Conservation (phyloP, 1,140 invertebrate species). For the Hypothenemus hampei region DNA sequence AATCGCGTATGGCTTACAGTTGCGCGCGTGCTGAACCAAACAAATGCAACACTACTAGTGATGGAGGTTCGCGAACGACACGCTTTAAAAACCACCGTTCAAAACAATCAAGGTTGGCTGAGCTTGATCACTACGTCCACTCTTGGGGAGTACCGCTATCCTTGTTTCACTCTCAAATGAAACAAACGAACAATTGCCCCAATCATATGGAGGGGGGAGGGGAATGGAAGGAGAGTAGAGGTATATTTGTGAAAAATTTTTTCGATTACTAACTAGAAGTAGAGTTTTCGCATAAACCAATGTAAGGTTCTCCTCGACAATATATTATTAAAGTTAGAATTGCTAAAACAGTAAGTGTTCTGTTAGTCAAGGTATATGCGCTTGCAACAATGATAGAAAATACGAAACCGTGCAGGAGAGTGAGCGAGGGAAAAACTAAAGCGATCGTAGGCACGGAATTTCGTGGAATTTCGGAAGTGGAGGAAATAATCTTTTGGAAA, state of each 20-base stretch:
- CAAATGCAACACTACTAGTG: conserved; percentile 22
- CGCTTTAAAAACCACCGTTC: conserved; percentile 20
- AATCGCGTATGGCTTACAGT: conserved; percentile 15
- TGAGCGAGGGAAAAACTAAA: not conserved
- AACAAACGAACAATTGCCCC: conserved; percentile 9
- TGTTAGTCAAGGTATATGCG: no score
- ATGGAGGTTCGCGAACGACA: conserved; percentile 18
- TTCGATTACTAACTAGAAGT: conserved; percentile 5
- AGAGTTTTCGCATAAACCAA: no score
- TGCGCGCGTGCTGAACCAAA: conserved; percentile 17
- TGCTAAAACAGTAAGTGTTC: no score
- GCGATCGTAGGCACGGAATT: conserved; percentile 8
- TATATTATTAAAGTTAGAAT: no score
- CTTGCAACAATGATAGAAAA: no score
- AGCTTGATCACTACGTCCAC: conserved; percentile 5
- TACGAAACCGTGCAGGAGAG: no score
- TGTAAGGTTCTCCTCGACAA: no score
- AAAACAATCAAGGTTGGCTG: conserved; percentile 22
- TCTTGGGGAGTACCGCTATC: conserved; percentile 5
- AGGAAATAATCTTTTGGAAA: conserved; percentile 19
- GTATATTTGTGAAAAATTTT: conserved; percentile 17
- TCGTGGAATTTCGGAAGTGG: conserved; percentile 15
- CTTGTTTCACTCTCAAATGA: not conserved
- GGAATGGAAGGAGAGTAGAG: conserved; percentile 3
- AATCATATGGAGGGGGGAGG: conserved; percentile 9